phyloP scores from a whole-genome alignment of 64 coral and sea anemone genomes.

The Cladopsammia gracilis region DNA sequence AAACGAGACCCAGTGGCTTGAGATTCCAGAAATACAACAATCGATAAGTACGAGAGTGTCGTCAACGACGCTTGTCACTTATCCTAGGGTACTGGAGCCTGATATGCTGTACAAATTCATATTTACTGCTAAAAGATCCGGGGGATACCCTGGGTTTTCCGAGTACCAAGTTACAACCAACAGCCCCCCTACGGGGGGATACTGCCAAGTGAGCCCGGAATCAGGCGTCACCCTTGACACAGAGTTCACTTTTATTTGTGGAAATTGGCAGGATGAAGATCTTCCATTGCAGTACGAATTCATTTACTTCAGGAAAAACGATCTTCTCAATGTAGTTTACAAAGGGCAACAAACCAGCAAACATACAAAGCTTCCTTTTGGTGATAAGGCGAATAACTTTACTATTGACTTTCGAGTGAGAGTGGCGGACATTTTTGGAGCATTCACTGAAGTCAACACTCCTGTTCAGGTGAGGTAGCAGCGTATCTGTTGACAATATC shows the following conservation, averaged over 20 bases:
- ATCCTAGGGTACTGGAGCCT: background rate
- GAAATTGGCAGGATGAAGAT: constrained; percentile 43
- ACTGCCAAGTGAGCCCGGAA: background rate
- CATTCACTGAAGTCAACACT: constrained; percentile 25
- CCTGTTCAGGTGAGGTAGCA: constrained; percentile 38
- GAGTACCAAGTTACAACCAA: constrained; percentile 23
- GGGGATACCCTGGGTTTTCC: background rate
- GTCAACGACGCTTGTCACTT: background rate
- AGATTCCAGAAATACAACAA: background rate
- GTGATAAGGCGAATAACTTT: background rate
- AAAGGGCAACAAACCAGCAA: background rate
- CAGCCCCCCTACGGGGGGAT: background rate
- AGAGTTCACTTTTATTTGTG: constrained; percentile 23
- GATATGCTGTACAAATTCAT: background rate
- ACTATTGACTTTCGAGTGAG: constrained; percentile 30
- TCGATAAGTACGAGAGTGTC: constrained; percentile 7
- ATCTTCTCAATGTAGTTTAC: constrained; percentile 19
- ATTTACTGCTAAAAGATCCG: background rate
- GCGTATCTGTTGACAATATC: too few relatives aligned
- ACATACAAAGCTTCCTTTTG: constrained; percentile 11
- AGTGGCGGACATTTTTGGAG: constrained; percentile 18
- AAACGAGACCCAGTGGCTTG: background rate
- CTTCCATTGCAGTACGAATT: constrained; percentile 38
- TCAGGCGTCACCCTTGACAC: constrained; percentile 32
- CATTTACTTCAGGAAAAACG: background rate